Evolutionary conservation across 2,797 vertebrate species (phyloP).

Genomic region (Microchirus variegatus): DNA sequence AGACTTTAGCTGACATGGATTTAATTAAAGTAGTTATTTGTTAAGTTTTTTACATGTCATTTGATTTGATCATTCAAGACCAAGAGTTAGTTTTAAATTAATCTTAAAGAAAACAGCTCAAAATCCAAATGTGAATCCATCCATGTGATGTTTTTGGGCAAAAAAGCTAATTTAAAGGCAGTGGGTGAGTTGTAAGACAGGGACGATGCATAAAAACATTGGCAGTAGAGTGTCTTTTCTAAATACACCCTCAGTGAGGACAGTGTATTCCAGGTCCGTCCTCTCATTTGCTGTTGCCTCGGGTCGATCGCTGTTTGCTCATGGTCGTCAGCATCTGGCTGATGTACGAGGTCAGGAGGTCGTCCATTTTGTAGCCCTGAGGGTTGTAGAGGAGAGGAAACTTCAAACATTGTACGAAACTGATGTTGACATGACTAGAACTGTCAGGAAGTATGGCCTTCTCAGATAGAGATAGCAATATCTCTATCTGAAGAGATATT

Average conservation of each 20-base stretch:
- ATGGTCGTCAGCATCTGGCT: conserved; percentile 98
- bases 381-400: background rate
- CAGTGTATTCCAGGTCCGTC: background rate
- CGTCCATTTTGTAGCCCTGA: conserved; percentile 99
- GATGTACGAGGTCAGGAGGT: conserved; percentile 98
- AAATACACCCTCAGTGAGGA: background rate
- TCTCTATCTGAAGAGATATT: no score
- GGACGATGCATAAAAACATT: conserved; percentile 27
- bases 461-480: no score
- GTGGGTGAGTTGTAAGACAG: conserved; percentile 73
- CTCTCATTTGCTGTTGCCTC: conserved; percentile 92
- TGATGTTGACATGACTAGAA: no score
- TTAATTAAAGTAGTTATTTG: no score
- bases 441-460: no score
- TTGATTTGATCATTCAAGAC: no score
- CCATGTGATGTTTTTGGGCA: background rate
- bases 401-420: background rate
- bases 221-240: conserved; percentile 25
- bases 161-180: conserved; percentile 65
- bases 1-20: no score
- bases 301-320: conserved; percentile 90
- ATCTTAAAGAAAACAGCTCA: no score
- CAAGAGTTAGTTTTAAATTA: no score
- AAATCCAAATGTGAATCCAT: no score
- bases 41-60: no score